Percentiles rank a stretch among this genome's conserved stretches.
phyloP scores from a whole-genome alignment of 2,113 vertebrate species.

The Clarias macrocephalus region DNA sequence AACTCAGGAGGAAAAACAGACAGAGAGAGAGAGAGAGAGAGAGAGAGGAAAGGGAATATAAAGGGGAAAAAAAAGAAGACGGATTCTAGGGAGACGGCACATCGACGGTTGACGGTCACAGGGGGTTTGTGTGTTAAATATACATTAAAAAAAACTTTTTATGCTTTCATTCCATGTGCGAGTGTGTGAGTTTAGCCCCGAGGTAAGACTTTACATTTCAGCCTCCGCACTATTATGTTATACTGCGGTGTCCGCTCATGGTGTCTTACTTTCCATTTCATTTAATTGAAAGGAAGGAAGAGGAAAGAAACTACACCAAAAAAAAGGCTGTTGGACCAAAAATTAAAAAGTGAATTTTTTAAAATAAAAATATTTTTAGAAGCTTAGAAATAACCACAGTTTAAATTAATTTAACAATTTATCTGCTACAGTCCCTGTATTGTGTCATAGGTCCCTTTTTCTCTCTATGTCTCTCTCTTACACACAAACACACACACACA shows the following conservation, averaged over 20 bases:
- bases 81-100: constrained; percentile 85
- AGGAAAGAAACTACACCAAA: constrained; percentile 48
- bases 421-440: neutral
- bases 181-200: constrained; percentile 87
- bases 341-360: constrained; percentile 69
- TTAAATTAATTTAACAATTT: constrained; percentile 30
- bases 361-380: constrained; percentile 56
- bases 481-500: neutral
- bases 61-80: constrained; percentile 64
- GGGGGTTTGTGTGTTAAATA: constrained; percentile 96
- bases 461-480: neutral
- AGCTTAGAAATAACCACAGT: constrained; percentile 53
- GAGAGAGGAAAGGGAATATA: constrained; percentile 34
- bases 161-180: constrained; percentile 92
- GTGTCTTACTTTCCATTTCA: constrained; percentile 70
- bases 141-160: constrained; percentile 98
- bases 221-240: constrained; percentile 81
- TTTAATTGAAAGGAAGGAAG: constrained; percentile 64
- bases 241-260: constrained; percentile 61
- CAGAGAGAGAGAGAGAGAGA: no score
- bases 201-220: constrained; percentile 93
- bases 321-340: constrained; percentile 30
- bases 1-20: constrained; percentile 44
- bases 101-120: constrained; percentile 95
- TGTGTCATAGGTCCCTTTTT: neutral